A percentile compares a stretch with the other conserved stretches of the same genome.
Evolutionary conservation across 2,113 vertebrate genomes (phyloP).

Genomic region (Pterocles gutturalis): DNA sequence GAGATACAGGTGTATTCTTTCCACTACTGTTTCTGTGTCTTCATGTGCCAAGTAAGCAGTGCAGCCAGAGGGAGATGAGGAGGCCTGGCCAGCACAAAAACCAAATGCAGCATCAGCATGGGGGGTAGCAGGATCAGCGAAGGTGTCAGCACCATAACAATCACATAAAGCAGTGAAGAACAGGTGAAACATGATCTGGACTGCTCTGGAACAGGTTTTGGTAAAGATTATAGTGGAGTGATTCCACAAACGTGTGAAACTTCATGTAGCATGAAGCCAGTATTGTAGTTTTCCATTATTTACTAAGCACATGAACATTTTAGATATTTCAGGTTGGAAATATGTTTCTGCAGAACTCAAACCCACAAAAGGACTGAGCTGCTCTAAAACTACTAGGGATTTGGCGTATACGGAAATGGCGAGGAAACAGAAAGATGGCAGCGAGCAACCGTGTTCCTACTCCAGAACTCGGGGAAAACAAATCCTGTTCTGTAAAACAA

Average conservation of each 20-base stretch:
- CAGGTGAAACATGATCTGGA: background rate
- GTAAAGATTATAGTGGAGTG: background rate
- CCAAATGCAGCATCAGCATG: background rate
- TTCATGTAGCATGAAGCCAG: background rate
- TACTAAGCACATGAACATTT: background rate
- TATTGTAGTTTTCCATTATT: background rate
- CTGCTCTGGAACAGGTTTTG: background rate
- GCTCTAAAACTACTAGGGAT: background rate
- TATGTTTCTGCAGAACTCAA: background rate
- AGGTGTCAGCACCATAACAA: background rate
- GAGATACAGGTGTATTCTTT: background rate
- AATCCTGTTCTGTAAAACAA: background rate
- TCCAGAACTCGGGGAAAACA: background rate
- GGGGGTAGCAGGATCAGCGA: background rate
- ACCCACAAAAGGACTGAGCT: background rate
- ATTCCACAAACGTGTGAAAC: background rate
- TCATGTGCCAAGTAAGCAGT: background rate
- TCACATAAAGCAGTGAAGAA: background rate
- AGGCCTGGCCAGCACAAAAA: background rate
- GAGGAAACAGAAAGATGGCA: background rate
- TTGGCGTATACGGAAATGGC: background rate
- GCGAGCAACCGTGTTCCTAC: background rate
- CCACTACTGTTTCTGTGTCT: fast-evolving
- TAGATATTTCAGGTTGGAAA: background rate
- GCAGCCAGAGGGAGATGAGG: background rate